Evolutionary conservation across 2,888 invertebrate species (phyloP), one percentile per base, ranked within the genome.

Genomic region (Rhamnusium bicolor): DNA sequence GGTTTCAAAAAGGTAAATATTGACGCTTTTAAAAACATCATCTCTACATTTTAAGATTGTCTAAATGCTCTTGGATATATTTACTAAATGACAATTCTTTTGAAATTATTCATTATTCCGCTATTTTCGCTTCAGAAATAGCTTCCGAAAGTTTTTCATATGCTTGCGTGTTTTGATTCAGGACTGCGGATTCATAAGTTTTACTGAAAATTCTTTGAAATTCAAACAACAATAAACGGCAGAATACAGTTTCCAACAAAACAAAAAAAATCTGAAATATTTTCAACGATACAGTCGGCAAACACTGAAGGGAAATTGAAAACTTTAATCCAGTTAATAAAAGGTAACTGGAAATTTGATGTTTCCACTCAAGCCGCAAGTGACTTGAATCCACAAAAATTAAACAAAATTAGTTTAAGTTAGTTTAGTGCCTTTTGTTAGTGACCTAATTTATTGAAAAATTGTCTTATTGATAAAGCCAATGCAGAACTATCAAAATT

Each of bases 371-470:
- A 10, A 6, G 18, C 72, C 16, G 14, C n/a, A 24, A 61, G 46
- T 7, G 62, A 62, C 61, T 49, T 70, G 14, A 72, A 21, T 58
- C 47, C 74, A 74, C 10, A 65, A 61, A 60, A 73, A 78, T 24
- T 77, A 78, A 51, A 51, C 51, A 8, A n/a, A n/a, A n/a, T n/a
- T n/a, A n/a, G n/a, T n/a, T n/a, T n/a, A 51, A 16, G 51, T 6
- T 8, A 51, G 8, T 16, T 10, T 16, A 16, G 16, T 51, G 14
- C 16, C 51, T 6, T 8, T 51, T 16, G 8, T n/a, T 2, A 16
- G 3, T 3, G 3, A 51, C 14, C 4, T 51, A 18, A 14, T 8
- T 5, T 51, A n/a, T 10, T 51, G 8, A 16, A 16, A 18, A 51
- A 51, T 5, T 14, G 14, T 51, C 4, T 51, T 5, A 51, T 51